These are phyloP conservation scores for Lagorchestes hirsutus DNA, from an alignment of 2,797 vertebrate genomes.

Conservation along the genomic window DNA sequence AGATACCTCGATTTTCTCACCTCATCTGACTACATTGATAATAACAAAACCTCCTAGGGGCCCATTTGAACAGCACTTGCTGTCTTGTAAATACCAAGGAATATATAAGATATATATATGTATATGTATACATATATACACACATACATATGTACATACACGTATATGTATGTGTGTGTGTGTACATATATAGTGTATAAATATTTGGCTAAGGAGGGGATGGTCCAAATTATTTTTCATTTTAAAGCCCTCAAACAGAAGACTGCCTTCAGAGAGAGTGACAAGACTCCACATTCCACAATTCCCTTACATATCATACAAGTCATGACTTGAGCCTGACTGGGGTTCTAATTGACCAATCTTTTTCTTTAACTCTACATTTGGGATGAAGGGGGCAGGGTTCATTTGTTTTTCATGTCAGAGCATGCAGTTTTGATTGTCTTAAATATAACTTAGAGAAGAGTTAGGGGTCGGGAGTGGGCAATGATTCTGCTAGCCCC, in stretches of 20 bases:
- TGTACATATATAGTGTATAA: too few species aligned
- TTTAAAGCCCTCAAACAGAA: slow-evolving; percentile 41
- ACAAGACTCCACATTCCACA: background rate
- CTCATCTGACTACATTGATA: background rate
- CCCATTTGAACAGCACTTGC: slow-evolving; percentile 54
- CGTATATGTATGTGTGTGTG: too few species aligned
- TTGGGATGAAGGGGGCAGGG: background rate
- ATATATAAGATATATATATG: slow-evolving; percentile 20
- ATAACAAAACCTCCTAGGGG: background rate
- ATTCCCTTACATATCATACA: background rate
- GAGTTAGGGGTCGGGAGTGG: slow-evolving; percentile 40
- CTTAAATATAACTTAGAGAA: slow-evolving; percentile 60
- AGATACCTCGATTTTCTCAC: background rate
- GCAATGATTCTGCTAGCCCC: slow-evolving; percentile 36
- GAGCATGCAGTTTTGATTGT: slow-evolving; percentile 49
- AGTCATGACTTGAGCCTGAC: background rate
- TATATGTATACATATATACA: background rate
- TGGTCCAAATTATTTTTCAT: slow-evolving; percentile 26
- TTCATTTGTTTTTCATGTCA: slow-evolving; percentile 54
- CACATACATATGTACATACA: too few species aligned
- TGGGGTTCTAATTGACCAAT: background rate
- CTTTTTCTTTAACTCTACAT: slow-evolving; percentile 30
- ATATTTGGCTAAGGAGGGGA: background rate
- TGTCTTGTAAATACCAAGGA: slow-evolving; percentile 45
- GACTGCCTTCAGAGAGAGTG: background rate